Evolutionary conservation across 2,888 invertebrate genomes (phyloP).

Genomic region (Leucozona laternaria): DNA sequence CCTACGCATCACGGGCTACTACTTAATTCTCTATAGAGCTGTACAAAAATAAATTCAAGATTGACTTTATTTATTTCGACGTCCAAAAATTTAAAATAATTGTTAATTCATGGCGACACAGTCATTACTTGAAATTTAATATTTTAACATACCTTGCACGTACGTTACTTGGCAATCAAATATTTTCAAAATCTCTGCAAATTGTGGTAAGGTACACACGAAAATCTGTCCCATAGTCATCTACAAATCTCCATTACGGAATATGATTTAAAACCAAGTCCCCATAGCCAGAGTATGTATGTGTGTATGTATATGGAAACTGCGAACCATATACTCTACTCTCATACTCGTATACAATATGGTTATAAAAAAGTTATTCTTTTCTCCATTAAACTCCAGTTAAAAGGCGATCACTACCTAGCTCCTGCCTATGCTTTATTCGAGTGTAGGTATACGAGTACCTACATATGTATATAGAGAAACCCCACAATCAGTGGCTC

Average conservation of each 20-base stretch:
- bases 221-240: conserved; percentile 61
- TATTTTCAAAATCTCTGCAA: conserved; percentile 59
- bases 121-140: not conserved
- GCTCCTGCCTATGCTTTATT: not conserved
- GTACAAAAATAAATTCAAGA: not conserved
- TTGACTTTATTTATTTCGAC: not conserved
- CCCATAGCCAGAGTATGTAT: conserved; percentile 35
- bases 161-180: conserved; percentile 42
- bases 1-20: too few relatives aligned
- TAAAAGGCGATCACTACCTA: conserved; percentile 45
- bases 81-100: not conserved
- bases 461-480: not conserved
- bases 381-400: conserved; percentile 61
- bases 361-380: conserved; percentile 63
- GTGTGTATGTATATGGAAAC: not conserved
- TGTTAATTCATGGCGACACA: not conserved
- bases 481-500: conserved; percentile 64
- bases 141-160: conserved; percentile 56
- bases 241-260: conserved; percentile 72
- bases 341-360: conserved; percentile 44
- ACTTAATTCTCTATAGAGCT: too few relatives aligned
- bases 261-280: conserved; percentile 73
- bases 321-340: not conserved
- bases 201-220: conserved; percentile 58
- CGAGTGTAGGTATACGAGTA: too few relatives aligned